Evolutionary conservation across 2,888 invertebrate genomes (phyloP).

Genomic region (Drosophila quinaria): DNA sequence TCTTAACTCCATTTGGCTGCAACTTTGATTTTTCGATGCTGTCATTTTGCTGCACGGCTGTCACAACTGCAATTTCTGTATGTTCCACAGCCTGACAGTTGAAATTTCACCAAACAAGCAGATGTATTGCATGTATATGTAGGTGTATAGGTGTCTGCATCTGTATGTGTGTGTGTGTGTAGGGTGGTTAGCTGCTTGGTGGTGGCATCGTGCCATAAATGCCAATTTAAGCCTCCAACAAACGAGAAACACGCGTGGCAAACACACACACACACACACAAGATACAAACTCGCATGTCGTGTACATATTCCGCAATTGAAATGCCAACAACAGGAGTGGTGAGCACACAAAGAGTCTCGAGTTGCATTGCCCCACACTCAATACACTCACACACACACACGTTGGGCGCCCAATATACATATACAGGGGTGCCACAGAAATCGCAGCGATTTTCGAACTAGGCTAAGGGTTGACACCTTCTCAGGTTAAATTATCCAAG

Average conservation of each 20-base stretch:
- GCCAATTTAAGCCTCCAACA: constrained; percentile 62
- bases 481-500: too few relatives aligned
- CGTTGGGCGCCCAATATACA: too few relatives aligned
- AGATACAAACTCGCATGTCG: constrained; percentile 30
- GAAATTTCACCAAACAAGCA: constrained; percentile 11
- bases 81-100: constrained; percentile 57
- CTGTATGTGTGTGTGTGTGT: neutral
- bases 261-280: neutral
- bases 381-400: too few relatives aligned
- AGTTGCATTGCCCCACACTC: too few relatives aligned
- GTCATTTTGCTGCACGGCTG: constrained; percentile 46
- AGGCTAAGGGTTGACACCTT: too few relatives aligned
- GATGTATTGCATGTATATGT: constrained; percentile 2
- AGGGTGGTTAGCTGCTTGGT: neutral
- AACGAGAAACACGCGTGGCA: constrained; percentile 20
- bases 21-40: constrained; percentile 55
- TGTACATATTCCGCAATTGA: constrained; percentile 37
- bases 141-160: constrained; percentile 1
- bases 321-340: constrained; percentile 48
- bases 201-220: constrained; percentile 50
- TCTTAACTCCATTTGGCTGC: constrained; percentile 41
- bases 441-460: too few relatives aligned
- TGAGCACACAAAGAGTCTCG: constrained; percentile 22
- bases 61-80: constrained; percentile 57
- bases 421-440: too few relatives aligned